A percentile compares a stretch with the other conserved stretches of the same genome.
These are phyloP conservation scores for Lasius fuliginosus DNA, from an alignment of 2,888 invertebrate genomes.

Conservation along the genomic window DNA sequence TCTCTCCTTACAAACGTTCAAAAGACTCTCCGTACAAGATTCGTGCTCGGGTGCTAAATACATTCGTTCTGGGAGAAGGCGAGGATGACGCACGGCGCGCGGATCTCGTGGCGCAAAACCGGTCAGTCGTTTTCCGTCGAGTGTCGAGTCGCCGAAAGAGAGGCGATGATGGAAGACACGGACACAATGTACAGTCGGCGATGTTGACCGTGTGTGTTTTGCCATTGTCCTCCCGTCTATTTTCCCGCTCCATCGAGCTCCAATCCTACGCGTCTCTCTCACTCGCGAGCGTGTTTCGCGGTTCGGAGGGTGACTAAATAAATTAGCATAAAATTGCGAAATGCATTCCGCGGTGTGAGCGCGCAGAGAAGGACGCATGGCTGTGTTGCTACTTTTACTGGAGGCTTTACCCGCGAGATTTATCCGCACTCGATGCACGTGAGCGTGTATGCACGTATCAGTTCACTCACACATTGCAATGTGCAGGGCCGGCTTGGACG, in stretches of 20 bases:
- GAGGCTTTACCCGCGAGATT: constrained; percentile 72
- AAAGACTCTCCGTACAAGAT: neutral
- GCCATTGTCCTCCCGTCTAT: constrained; percentile 65
- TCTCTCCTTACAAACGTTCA: neutral
- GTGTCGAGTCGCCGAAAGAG: constrained; percentile 50
- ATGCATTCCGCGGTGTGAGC: constrained; percentile 76
- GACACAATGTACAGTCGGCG: constrained; percentile 71
- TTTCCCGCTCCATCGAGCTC: neutral
- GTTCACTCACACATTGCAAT: neutral
- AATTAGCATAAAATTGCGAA: constrained; percentile 81
- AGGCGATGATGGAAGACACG: constrained; percentile 26
- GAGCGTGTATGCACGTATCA: constrained; percentile 24
- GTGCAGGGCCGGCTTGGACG: neutral
- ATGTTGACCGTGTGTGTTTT: constrained; percentile 60
- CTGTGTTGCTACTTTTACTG: constrained; percentile 75
- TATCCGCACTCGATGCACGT: constrained; percentile 63
- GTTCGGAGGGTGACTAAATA: constrained; percentile 80
- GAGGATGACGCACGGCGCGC: constrained; percentile 9
- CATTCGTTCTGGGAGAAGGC: neutral
- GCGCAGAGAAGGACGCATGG: constrained; percentile 72
- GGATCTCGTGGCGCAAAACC: constrained; percentile 38
- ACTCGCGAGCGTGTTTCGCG: constrained; percentile 1
- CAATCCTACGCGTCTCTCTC: constrained; percentile 44
- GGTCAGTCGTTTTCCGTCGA: constrained; percentile 47
- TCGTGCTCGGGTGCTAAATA: neutral